These are phyloP conservation scores for Chunga burmeisteri DNA, from an alignment of 2,113 vertebrate genomes.

Conservation along the genomic window DNA sequence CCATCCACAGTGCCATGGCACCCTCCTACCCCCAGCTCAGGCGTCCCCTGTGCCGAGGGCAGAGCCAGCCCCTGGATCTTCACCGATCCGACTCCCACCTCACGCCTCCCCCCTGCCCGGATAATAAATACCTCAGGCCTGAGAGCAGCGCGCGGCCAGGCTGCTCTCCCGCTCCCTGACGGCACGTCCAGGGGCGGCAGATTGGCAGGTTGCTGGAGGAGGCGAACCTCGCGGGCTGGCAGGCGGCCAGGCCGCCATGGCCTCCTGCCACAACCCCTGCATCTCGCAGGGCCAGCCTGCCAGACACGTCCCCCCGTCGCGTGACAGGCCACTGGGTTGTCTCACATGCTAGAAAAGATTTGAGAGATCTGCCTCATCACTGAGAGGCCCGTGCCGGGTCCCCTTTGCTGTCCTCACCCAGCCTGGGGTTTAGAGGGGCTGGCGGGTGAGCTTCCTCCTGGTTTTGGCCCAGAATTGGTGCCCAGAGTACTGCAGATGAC, in stretches of 20 bases:
- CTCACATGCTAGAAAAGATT: slow-evolving; percentile 7
- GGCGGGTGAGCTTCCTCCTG: neutral
- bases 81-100: neutral
- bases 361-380: slow-evolving; percentile 25
- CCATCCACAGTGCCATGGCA: accelerated
- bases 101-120: neutral
- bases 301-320: slow-evolving; percentile 51
- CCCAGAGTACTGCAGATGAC: neutral
- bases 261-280: slow-evolving; percentile 54
- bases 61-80: neutral
- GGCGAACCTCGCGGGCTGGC: neutral
- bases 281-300: slow-evolving; percentile 24
- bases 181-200: slow-evolving; percentile 19
- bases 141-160: neutral
- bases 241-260: neutral
- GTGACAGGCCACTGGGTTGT: slow-evolving; percentile 53
- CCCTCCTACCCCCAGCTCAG: neutral
- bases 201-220: slow-evolving; percentile 44
- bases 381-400: neutral
- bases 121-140: neutral
- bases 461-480: neutral
- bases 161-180: neutral
- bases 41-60: neutral
- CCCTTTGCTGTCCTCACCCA: neutral
- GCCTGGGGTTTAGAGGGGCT: neutral